Evolutionary conservation across 2,888 invertebrate genomes (phyloP), one percentile per base, ranked within the genome.

Genomic region (Lithophane leautieri): DNA sequence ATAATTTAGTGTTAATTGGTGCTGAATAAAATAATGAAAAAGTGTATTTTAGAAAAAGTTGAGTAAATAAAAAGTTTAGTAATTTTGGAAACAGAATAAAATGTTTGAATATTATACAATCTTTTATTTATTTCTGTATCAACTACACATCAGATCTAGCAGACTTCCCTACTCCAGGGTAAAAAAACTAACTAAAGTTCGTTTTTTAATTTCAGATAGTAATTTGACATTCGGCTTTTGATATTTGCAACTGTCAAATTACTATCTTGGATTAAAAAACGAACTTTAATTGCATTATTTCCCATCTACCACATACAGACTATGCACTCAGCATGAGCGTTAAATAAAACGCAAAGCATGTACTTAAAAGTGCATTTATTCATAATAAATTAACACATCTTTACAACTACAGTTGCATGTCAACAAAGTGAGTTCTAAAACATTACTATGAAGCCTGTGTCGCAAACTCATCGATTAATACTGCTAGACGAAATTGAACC

Each of bases 361-460:
- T 89, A 87, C 86, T 86, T 87, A 87, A 89, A 90, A 89, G 91
- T 91, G 91, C 91, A 86, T 91, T 91, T 91, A 91, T 91, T 91
- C 78, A 86, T 88, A 86, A 86, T 88, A 85, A 85, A 89, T 85
- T 83, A 89, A 88, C 86, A 89, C 82, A 77, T 86, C 74, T 77
- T 84, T 81, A 74, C 58, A 78, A 73, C 75, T 82, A 86, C 84
- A 72, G 76, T 81, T 87, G 86, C 88, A 79, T 68, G 65, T 88
- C 86, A 87, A 88, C 86, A 86, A 88, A 84, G 88, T 86, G 86
- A 79, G 50, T 60, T 81, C 76, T 86, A 83, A 77, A 79, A 78
- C 76, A 73, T 86, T 80, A 83, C 70, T 83, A 52, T 50, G 80
- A 83, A 86, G 77, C 83, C 47, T 40, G 75, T 71, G 77, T 73